A percentile compares a stretch with the other conserved stretches of the same genome.
phyloP scores from a whole-genome alignment of 2,797 vertebrate genomes.

The Micrastur ruficollis region DNA sequence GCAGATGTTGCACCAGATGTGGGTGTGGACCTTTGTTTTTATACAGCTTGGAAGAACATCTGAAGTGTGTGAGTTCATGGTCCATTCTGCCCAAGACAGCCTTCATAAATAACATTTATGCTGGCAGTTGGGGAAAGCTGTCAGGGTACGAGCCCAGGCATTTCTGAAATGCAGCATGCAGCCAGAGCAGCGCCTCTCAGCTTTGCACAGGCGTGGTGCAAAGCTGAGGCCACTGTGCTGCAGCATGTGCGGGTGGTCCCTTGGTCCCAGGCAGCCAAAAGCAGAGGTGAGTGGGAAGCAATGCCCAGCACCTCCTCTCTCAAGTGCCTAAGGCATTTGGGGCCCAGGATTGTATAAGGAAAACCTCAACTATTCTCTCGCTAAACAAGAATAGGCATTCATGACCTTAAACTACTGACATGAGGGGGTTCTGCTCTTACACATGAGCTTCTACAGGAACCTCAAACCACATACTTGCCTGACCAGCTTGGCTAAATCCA shows the following conservation, averaged over 20 bases:
- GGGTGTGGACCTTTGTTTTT: background rate
- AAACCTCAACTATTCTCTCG: background rate
- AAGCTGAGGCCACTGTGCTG: background rate
- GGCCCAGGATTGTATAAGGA: background rate
- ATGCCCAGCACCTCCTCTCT: background rate
- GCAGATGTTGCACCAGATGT: background rate
- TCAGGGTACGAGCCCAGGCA: background rate
- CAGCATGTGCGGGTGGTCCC: background rate
- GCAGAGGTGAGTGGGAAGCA: background rate
- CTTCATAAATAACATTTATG: background rate
- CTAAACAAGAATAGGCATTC: background rate
- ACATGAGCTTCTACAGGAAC: background rate
- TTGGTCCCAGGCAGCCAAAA: background rate
- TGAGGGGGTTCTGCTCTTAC: background rate
- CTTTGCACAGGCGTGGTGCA: accelerated
- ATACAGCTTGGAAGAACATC: background rate
- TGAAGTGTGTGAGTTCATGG: accelerated
- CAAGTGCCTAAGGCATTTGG: background rate
- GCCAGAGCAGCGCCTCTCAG: accelerated
- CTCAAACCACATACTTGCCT: background rate
- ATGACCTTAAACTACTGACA: background rate
- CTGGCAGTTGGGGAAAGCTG: background rate
- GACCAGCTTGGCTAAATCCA: background rate
- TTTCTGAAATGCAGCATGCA: accelerated
- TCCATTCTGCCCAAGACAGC: background rate